Base-by-base conservation (phyloP, 1,140 invertebrate genomes). In the Drosophila mojavensis region DNA sequence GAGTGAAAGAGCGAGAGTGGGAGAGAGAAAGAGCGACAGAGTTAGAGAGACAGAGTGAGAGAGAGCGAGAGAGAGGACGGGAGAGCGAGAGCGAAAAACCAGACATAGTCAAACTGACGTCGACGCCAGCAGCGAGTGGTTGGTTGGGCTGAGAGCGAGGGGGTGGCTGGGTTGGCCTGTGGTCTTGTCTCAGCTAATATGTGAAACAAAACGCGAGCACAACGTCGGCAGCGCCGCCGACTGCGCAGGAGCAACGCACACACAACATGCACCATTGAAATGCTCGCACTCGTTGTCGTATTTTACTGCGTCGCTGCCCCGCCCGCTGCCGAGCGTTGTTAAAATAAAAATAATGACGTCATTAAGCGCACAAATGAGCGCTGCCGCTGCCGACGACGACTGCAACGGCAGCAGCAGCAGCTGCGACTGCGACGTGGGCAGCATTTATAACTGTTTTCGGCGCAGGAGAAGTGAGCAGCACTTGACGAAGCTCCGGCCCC, bases 261-360 rank as follows among this genome's bases (percentile, higher is more conserved):
- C 41, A 68, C 64, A 73, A 68, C 70, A 54, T 67, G 70, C 54
- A 73, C 70, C 70, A 73, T 73, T 68, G 70, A 55, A 68, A 41
- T 61, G 30, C 50, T 73, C 41, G 64, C 56, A 73, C 64, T 73
- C 64, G 70, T 73, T 26, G 70, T 73, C 70, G 70, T 75, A 75
- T 75, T 70, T 75, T 70, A 70, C 67, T 64, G 47, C 66, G 61
- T 65, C 68, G 68, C 68, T 60, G 68, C 62, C 20, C 59, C 77
- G 43, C 60, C 64, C 75, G 56, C 64, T 68, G 51, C 54, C 51
- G 59, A 58, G 69, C 64, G 79, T 81, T 89, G 83, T 89, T 88
- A 88, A 88, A 88, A 88, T 89, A 88, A 88, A 88, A 88, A 88
- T 88, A 88, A 88, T 88, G 83, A 88, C 83, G 83, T 88, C 83